phyloP scores from a whole-genome alignment of 2,888 invertebrate species.

The Himalopsyche japonica region DNA sequence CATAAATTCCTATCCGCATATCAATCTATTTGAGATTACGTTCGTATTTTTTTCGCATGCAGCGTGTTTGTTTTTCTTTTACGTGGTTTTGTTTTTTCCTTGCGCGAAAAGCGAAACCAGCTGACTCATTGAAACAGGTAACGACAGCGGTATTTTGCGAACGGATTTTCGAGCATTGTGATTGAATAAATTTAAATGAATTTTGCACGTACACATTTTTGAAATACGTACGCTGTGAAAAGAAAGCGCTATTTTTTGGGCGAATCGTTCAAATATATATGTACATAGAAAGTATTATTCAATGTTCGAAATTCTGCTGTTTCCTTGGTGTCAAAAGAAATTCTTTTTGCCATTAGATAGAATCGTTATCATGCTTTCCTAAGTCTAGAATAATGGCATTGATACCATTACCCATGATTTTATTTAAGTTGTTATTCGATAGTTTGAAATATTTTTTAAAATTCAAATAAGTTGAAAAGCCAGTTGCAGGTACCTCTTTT shows the following conservation, averaged over 20 bases:
- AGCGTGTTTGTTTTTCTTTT: background rate
- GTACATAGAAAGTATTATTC: too few relatives aligned
- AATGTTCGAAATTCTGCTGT: too few relatives aligned
- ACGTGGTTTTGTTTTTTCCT: background rate
- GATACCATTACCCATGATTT: too few relatives aligned
- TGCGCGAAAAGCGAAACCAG: background rate
- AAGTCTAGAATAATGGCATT: too few relatives aligned
- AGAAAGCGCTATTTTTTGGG: background rate
- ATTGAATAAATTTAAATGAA: background rate
- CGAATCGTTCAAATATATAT: background rate
- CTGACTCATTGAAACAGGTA: background rate
- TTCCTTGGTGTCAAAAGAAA: too few relatives aligned
- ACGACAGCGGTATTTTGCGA: background rate
- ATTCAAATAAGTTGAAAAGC: too few relatives aligned
- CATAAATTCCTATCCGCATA: background rate
- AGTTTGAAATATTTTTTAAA: too few relatives aligned
- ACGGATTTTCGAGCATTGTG: background rate
- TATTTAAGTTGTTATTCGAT: too few relatives aligned
- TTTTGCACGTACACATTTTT: background rate
- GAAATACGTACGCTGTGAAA: background rate
- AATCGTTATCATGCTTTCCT: too few relatives aligned
- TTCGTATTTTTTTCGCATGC: background rate
- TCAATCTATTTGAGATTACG: background rate
- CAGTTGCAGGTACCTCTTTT: too few relatives aligned
- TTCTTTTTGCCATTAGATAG: too few relatives aligned